Base-by-base conservation (phyloP, 2,888 invertebrate genomes). In the Orthosia cruda region DNA sequence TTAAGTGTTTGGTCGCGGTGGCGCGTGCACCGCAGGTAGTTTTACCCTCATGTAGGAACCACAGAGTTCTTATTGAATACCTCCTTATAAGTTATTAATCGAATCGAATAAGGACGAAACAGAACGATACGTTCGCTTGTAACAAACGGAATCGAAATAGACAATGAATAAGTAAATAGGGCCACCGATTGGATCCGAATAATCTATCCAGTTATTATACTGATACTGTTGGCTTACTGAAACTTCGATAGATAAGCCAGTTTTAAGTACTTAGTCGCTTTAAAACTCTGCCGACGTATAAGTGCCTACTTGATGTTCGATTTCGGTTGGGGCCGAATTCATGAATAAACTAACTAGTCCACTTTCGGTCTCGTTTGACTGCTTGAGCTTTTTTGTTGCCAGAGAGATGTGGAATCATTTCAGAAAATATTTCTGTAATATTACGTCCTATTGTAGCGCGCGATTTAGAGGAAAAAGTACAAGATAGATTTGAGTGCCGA, bases 1-100 rank as follows among this genome's bases (percentile, higher is more conserved):
- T 83, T 83, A 83, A 74, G 77, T 83, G 77, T 58, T 72, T 70
- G 70, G 71, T 74, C 72, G 52, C 68, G 76, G 77, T 78, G 83
- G 84, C 87, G 87, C 86, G 89, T 88, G 89, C 87, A 83, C 23
- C 83, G 77, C 91, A 92, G 91, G 92, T 91, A 92, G 91, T 84
- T 80, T 71, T 67, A 71, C 63, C 70, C 77, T 66, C 57, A 54
- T 47, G n/a, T 61, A 20, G 15, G 52, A 73, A 80, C 58, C 72
- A 55, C 62, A 47, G 23, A 69, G 54, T 75, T 74, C 32, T 72
- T 83, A 76, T 74, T 77, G 65, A 58, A 77, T 63, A 63, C 58
- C 52, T 52, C 12, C 26, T 45, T 65, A 67, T 67, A 71, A 66
- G 32, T 77, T 77, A 77, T 72, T 86, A 77, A 80, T 77, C 16